Base-by-base conservation (phyloP, 2,888 invertebrate species). In the Anoplius nigerrimus region DNA sequence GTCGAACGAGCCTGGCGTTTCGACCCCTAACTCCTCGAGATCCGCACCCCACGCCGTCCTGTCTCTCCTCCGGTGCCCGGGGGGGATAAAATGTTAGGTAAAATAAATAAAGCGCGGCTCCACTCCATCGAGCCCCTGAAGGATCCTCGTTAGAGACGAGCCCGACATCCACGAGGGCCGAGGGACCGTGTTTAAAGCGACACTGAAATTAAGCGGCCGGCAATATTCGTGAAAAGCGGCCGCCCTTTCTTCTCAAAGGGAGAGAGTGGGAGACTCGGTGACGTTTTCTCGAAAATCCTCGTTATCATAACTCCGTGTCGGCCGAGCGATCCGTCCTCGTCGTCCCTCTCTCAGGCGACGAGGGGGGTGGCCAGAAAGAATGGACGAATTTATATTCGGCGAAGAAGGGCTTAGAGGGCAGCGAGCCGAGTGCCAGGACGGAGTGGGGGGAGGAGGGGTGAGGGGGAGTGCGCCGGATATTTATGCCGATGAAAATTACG, bases 51-150 rank as follows among this genome's bases (percentile, higher is more conserved):
- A 13, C 42, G 42, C 42, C 8, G 13, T 6, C 42, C 13, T 13
- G 42, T 56, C 65, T 52, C 58, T 62, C 13, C 20, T 21, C 22
- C 53, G 21, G 42, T 52, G 54, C 21, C 55, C 16, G 46, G 16
- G 45, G 21, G 53, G 72, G 66, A 71, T 73, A 62, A 79, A 79
- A 74, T 70, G 75, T 66, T 69, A 67, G 54, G 59, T 66, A 79
- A 75, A 79, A 76, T 76, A 76, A 79, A 79, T 76, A 75, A 79
- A 59, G 71, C 71, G 62, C 16, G 27, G 56, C 57, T 59, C 24
- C 63, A 48, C 51, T 70, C 52, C 53, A 70, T 67, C 67, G 57
- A 24, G 52, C 22, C 62, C 71, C 65, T 54, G 52, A 54, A 70
- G 62, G 68, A 67, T 63, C 51, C 62, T 53, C 21, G 56, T 65